Base-by-base conservation (phyloP, 92 coral and sea anemone genomes). In the Umimayanthus kanabou region DNA sequence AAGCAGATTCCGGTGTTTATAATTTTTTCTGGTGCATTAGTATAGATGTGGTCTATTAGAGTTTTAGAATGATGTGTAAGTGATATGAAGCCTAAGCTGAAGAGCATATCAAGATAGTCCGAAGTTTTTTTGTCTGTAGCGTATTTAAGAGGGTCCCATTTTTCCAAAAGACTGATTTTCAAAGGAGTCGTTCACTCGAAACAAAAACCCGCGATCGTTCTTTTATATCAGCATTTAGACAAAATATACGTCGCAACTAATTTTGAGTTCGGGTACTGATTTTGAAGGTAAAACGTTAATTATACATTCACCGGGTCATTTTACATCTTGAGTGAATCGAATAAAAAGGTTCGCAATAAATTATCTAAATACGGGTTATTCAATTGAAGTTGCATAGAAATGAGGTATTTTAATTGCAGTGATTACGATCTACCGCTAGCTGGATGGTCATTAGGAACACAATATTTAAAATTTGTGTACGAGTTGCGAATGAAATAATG, bases 241-340 rank as follows among this genome's bases (percentile, higher is more conserved):
- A 20, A 76, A 76, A 76, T 22, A 61, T 76, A 39, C 49, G 14
- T 23, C 45, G 79, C 42, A 69, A 28, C 73, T 9, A 53, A 53
- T 53, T 11, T 74, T 74, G 39, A 2, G 79, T 74, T 37, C 5
- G 50, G 49, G 14, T 33, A 37, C n/a, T n/a, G n/a, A n/a, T 39
- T 74, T 74, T 20, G 47, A 74, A 74, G 42, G 22, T 8, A 74
- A 50, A 74, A 74, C 79, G 42, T 15, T 18, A 53, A 53, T 53
- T 53, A 53, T 15, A 15, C 3, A 9, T n/a, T 10, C 33, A 61
- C 82, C 16, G 8, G 9, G 4, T 53, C 7, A 39, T 28, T 26
- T 79, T 79, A 79, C 55, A 33, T 16, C 65, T 79, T 29, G 71
- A 42, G 47, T 33, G 84, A 80, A 80, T 29, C n/a, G 47, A 80